Conservation (phyloP, 2,888 invertebrate genomes). For the Acanthosepion esculentum region DNA sequence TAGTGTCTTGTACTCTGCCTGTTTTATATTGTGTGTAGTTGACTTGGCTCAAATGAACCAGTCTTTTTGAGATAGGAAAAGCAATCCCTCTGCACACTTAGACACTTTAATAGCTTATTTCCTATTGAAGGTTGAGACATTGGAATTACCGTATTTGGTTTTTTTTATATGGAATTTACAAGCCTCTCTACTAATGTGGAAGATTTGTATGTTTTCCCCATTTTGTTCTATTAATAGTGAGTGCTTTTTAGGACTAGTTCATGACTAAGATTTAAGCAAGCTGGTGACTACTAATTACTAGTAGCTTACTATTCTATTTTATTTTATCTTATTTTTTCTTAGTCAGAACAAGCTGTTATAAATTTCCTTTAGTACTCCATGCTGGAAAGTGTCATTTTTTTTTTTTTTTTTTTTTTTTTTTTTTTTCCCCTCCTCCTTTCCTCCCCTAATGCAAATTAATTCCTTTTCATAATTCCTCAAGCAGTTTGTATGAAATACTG, state of each 20-base stretch:
- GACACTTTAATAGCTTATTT: conserved; percentile 14
- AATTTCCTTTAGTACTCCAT: not conserved
- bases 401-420: too few species aligned
- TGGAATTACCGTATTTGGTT: not conserved
- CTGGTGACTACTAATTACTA: not conserved
- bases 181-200: not conserved
- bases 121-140: not conserved
- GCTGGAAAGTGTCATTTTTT: not conserved
- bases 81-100: not conserved
- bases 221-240: not conserved
- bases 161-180: not conserved
- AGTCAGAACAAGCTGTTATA: not conserved
- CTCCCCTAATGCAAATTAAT: too few species aligned
- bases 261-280: not conserved
- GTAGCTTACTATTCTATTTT: not conserved
- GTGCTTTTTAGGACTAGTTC: not conserved
- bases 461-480: too few species aligned
- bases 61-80: not conserved
- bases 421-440: too few species aligned
- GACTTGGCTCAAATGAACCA: not conserved
- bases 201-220: not conserved
- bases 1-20: not conserved
- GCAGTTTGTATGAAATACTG: too few species aligned
- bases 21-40: not conserved
- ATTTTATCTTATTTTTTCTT: too few species aligned